Conservation (phyloP, 2,888 invertebrate species). For the Drosophila fungiperda region DNA sequence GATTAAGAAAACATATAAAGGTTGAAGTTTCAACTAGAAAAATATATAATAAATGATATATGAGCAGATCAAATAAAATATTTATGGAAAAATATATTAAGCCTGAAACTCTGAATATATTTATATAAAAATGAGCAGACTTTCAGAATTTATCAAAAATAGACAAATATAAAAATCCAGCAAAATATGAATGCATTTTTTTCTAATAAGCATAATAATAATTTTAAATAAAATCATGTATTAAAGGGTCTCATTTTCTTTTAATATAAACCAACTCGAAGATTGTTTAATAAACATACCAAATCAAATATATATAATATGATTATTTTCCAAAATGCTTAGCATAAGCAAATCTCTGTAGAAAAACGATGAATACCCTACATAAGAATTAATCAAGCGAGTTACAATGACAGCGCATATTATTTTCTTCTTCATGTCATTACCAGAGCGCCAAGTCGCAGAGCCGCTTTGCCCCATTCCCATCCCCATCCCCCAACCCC, state of each 20-base stretch:
- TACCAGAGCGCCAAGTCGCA: constrained; percentile 59
- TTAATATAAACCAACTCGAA: neutral
- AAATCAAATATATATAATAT: neutral
- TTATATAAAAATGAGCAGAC: neutral
- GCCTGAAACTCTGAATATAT: neutral
- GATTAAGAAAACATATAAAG: neutral
- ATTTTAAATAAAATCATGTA: neutral
- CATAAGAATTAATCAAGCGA: constrained; percentile 79
- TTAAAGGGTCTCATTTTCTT: neutral
- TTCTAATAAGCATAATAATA: neutral
- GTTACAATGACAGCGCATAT: constrained; percentile 81
- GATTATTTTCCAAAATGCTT: neutral
- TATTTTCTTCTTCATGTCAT: constrained; percentile 76
- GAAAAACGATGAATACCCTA: constrained; percentile 47
- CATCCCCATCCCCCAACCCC: constrained; percentile 6
- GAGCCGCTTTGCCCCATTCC: neutral
- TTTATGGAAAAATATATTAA: neutral
- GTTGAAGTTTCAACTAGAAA: neutral
- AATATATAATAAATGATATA: neutral
- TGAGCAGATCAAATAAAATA: neutral
- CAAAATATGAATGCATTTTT: neutral
- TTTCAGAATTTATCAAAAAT: neutral
- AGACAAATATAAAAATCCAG: neutral
- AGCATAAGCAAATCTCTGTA: neutral
- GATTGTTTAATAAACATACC: neutral